Evolutionary conservation across 2,888 invertebrate species (phyloP), one percentile per base, ranked within the genome.

Genomic region (Erebia epiphron): DNA sequence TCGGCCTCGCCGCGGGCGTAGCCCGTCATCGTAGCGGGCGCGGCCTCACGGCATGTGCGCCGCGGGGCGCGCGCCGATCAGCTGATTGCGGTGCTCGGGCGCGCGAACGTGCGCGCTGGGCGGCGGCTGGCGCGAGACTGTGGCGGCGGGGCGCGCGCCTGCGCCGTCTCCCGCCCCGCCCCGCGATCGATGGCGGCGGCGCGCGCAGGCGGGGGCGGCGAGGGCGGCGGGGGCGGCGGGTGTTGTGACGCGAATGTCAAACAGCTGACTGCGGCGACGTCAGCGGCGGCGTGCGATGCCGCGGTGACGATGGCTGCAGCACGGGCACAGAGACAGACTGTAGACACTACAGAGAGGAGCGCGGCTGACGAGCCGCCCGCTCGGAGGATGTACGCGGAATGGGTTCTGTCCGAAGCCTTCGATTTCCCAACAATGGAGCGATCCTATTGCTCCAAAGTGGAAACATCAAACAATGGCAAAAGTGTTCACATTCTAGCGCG

Each of bases 21-120:
- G 90, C 92, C 92, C 90, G 86, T 93, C 90, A 88, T 94, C 85
- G 76, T 88, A 86, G 89, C 86, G 88, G 84, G 86, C 90, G 86
- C 86, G 86, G 88, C 87, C 89, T 91, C 91, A 90, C 91, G 90
- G 90, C 91, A 90, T 91, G 88, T 87, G 90, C 88, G 88, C 87
- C 88, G 88, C 88, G 88, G 89, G 86, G 87, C 88, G 88, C 86
- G 86, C 88, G 87, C 88, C 88, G 88, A 85, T 90, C 91, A 89
- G 90, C 90, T 90, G 91, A 89, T 89, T 83, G 83, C 84, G 82
- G 76, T 75, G 79, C 81, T 75, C 73, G 78, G 75, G 83, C 87
- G 84, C 90, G 83, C 89, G 82, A 75, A 86, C 87, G 86, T 86
- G 85, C 89, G 86, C 88, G 82, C 87, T 76, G 61, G 62, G 69